A percentile compares a stretch with the other conserved stretches of the same genome.
phyloP scores from a whole-genome alignment of 2,797 vertebrate genomes.

The Balearica regulorum region DNA sequence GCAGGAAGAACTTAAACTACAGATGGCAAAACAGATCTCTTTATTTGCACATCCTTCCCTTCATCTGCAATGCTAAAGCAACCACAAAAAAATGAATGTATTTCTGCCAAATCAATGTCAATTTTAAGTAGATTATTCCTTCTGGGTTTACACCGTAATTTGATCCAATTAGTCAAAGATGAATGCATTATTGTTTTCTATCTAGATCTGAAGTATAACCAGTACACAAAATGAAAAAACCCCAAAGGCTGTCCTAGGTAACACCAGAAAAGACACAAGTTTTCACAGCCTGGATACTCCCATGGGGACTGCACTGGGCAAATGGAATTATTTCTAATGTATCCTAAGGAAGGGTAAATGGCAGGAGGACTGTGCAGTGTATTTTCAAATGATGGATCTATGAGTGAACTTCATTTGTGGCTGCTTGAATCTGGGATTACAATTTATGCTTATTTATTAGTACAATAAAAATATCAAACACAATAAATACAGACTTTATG shows the following conservation, averaged over 20 bases:
- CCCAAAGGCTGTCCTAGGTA: background rate
- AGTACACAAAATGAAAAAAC: background rate
- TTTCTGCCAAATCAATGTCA: conserved; percentile 64
- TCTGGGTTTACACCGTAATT: conserved; percentile 40
- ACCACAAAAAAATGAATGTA: conserved; percentile 16
- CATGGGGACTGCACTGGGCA: background rate
- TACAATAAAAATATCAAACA: background rate
- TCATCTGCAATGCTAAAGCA: conserved; percentile 70
- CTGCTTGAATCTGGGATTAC: background rate
- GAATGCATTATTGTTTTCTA: conserved; percentile 17
- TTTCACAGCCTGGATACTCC: background rate
- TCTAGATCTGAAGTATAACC: background rate
- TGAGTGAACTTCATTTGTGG: background rate
- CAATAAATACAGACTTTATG: background rate
- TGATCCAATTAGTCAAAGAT: conserved; percentile 57
- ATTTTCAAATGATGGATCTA: background rate
- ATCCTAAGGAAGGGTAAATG: background rate
- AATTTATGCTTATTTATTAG: background rate
- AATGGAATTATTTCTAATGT: background rate
- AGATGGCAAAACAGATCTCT: conserved; percentile 78
- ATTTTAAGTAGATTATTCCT: conserved; percentile 57
- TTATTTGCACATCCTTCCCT: conserved; percentile 75
- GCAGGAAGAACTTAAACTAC: conserved; percentile 72
- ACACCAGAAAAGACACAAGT: background rate
- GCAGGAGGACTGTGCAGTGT: background rate